Evolutionary conservation across 2,888 invertebrate genomes (phyloP).

Genomic region (Oxyscelio sp.): DNA sequence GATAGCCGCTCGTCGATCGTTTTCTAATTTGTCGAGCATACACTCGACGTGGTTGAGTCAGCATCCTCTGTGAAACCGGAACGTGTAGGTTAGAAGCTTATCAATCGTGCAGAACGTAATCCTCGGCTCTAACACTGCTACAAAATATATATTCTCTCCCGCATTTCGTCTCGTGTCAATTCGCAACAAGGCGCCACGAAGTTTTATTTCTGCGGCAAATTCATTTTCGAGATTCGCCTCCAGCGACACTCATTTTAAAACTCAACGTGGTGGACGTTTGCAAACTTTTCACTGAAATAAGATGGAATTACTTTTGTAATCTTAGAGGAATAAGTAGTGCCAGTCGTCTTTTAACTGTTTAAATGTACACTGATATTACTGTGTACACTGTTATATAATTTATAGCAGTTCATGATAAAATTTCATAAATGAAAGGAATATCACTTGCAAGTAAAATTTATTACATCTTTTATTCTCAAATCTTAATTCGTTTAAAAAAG

Average conservation of each 20-base stretch:
- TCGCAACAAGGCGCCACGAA: conserved; percentile 40
- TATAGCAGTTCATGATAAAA: conserved; percentile 20
- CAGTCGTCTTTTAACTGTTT: conserved; percentile 43
- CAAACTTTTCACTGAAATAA: conserved; percentile 30
- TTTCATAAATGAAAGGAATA: conserved; percentile 10
- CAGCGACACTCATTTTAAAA: conserved; percentile 50
- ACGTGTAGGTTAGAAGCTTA: conserved; percentile 62
- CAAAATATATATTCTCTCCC: conserved; percentile 38
- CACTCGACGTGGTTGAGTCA: conserved; percentile 80
- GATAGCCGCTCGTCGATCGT: conserved; percentile 86
- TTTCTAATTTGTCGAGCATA: conserved; percentile 88
- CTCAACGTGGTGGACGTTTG: conserved; percentile 35
- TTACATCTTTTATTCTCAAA: too few species aligned
- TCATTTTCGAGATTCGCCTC: conserved; percentile 61
- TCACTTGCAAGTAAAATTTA: too few species aligned
- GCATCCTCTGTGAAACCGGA: conserved; percentile 38
- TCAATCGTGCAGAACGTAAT: conserved; percentile 63
- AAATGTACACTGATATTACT: conserved; percentile 32
- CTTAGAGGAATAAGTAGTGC: conserved; percentile 36
- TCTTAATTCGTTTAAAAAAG: too few species aligned
- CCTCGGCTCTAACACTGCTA: conserved; percentile 45
- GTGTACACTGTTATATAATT: conserved; percentile 20
- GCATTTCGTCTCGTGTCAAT: conserved; percentile 39
- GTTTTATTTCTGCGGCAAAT: conserved; percentile 61
- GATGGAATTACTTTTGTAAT: conserved; percentile 48